These are phyloP conservation scores for Homarus americanus DNA, from an alignment of 1,140 invertebrate genomes.

Conservation along the genomic window DNA sequence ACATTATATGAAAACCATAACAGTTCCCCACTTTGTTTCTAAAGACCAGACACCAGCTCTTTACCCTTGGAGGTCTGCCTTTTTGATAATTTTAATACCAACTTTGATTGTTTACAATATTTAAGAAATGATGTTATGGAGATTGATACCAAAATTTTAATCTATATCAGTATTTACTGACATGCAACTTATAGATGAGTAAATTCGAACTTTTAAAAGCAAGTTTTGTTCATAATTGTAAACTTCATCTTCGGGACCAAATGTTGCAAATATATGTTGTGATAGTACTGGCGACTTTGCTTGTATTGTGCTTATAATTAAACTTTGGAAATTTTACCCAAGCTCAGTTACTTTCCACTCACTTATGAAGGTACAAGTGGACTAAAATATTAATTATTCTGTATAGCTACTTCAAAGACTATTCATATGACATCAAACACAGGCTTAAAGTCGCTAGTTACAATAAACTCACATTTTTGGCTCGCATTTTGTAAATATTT, in stretches of 20 bases:
- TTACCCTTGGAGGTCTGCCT: not conserved
- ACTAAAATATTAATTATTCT: not conserved
- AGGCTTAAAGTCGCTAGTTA: not conserved
- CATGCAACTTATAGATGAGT: not conserved
- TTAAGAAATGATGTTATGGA: not conserved
- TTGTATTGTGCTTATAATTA: not conserved
- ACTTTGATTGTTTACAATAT: not conserved
- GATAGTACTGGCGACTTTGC: not conserved
- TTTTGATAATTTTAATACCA: not conserved
- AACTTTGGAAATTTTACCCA: not conserved
- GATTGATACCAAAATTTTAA: not conserved
- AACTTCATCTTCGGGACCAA: not conserved
- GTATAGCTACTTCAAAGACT: not conserved
- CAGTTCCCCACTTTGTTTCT: not conserved
- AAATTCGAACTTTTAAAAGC: not conserved
- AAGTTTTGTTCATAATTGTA: not conserved
- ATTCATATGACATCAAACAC: not conserved
- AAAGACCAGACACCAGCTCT: not conserved
- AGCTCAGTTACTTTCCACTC: not conserved
- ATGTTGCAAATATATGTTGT: not conserved
- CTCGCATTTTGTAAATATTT: conserved; percentile 37
- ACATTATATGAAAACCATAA: not conserved
- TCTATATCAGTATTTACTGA: not conserved
- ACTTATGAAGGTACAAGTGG: not conserved
- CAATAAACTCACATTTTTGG: not conserved